These are phyloP conservation scores for Alouatta palliata DNA, from an alignment of 2,113 vertebrate genomes.

Conservation along the genomic window DNA sequence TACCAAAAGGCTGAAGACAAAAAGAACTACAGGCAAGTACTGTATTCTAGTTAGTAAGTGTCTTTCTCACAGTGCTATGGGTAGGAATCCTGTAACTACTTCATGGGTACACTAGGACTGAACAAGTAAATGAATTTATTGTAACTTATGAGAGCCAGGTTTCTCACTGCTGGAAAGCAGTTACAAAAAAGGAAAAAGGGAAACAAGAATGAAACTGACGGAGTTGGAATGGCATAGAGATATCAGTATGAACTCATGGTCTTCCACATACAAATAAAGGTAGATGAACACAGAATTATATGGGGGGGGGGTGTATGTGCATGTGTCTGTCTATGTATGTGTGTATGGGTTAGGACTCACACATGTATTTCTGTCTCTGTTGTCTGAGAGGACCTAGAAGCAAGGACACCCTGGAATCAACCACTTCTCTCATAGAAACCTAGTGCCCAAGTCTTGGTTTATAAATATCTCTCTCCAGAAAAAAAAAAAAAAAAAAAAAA, in stretches of 20 bases:
- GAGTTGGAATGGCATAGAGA: not conserved
- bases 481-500: not conserved
- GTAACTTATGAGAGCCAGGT: not conserved
- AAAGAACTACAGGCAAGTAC: not conserved
- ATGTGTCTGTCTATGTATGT: not conserved
- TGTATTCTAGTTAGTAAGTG: not conserved
- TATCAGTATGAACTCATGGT: not conserved
- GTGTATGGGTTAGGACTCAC: not conserved
- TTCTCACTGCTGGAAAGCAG: not conserved
- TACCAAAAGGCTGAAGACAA: not conserved
- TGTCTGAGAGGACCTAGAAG: not conserved
- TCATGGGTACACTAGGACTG: not conserved
- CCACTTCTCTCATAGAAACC: slow-evolving; percentile 4
- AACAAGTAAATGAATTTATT: slow-evolving; percentile 2
- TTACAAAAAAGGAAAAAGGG: not conserved
- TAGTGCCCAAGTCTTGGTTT: not conserved
- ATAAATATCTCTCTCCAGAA: not conserved
- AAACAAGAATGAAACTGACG: not conserved
- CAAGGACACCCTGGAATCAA: slow-evolving; percentile 11
- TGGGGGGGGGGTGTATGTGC: not conserved
- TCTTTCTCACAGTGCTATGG: not conserved
- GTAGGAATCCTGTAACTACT: slow-evolving; percentile 15
- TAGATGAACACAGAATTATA: not conserved
- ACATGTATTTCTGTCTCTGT: not conserved
- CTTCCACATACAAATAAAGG: not conserved